Percentiles rank a stretch among this genome's conserved stretches.
Conservation (phyloP, 30 jellyfish, hydroid and myxozoan genomes). For the Aurelia sp. region DNA sequence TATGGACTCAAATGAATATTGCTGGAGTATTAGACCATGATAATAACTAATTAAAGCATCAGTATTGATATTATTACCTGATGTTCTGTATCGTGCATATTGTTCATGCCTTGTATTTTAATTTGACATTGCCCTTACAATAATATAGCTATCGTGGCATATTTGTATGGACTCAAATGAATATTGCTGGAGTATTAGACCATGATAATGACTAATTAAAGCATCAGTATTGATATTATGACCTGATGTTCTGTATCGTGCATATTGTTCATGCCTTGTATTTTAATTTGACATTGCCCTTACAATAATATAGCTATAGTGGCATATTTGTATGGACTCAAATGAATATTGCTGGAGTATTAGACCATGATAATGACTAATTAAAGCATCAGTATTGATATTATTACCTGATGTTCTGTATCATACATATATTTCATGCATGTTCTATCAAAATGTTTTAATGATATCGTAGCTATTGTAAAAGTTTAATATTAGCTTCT, state of each 20-base stretch:
- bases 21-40: background rate
- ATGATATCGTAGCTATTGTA: background rate
- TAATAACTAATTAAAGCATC: background rate
- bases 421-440: slow-evolving; percentile 35
- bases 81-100: slow-evolving; percentile 57
- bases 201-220: no score
- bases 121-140: slow-evolving; percentile 60
- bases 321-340: no score
- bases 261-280: slow-evolving; percentile 53
- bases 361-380: background rate
- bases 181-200: no score
- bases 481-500: no score
- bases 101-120: slow-evolving; percentile 2
- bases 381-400: background rate
- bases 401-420: slow-evolving; percentile 59
- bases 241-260: slow-evolving; percentile 71
- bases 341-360: background rate
- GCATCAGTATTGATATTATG: background rate
- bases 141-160: background rate
- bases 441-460: slow-evolving; percentile 34
- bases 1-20: background rate
- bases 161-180: no score
- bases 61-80: slow-evolving; percentile 28
- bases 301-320: background rate
- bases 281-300: slow-evolving; percentile 63